Evolutionary conservation across 2,113 vertebrate species (phyloP).

Genomic region (Chlamydotis undulata): DNA sequence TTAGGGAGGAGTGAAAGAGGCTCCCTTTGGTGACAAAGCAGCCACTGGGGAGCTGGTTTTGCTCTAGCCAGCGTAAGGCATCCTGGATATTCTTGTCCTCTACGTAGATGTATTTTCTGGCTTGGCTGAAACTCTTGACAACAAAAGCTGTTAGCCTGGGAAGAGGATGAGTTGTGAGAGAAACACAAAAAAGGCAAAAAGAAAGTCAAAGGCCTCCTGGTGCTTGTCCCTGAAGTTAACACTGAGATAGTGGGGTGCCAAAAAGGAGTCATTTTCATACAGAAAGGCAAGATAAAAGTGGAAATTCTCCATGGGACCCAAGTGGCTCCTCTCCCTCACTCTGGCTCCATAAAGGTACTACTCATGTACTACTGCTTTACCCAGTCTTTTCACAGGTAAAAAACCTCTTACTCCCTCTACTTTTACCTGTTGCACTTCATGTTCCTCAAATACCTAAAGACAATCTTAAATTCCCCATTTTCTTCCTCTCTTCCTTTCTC

Average conservation of each 20-base stretch:
- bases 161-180: background rate
- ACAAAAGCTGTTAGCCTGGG: conserved; percentile 88
- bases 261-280: background rate
- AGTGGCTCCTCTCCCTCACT: background rate
- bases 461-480: background rate
- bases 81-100: conserved; percentile 70
- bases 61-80: conserved; percentile 76
- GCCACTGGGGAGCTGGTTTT: conserved; percentile 73
- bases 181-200: background rate
- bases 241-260: background rate
- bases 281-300: background rate
- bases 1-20: conserved; percentile 79
- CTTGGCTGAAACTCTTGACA: conserved; percentile 83
- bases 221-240: background rate
- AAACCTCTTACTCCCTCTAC: background rate
- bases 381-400: background rate
- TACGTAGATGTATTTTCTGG: conserved; percentile 77
- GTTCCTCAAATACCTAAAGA: background rate
- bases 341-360: background rate
- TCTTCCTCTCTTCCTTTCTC: background rate
- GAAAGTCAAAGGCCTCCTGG: background rate
- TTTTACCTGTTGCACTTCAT: background rate
- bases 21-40: conserved; percentile 80
- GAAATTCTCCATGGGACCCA: background rate
- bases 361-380: background rate